Base-by-base conservation (phyloP, 2,113 vertebrate species). In the Fulmarus glacialis region DNA sequence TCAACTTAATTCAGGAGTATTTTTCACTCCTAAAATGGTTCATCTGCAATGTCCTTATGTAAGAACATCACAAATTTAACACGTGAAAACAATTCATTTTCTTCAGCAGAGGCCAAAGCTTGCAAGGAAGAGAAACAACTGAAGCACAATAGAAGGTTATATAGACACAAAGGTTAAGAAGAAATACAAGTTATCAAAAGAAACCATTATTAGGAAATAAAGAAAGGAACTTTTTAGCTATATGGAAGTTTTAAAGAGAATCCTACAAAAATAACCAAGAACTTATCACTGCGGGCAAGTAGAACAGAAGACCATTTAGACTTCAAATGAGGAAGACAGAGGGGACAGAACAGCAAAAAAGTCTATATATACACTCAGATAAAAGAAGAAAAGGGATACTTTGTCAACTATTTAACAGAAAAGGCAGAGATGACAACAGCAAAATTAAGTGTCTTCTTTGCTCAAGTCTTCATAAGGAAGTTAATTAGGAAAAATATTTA, bases 401-500 rank as follows among this genome's bases (percentile, higher is more conserved):
- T 90, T 47, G 32, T 19, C 32, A 78, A 30, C 30, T 60, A 38
- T 47, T 79, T 75, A 72, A 85, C 7, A 48, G 23, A 34, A 85
- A 89, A 75, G 40, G 8, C 36, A 84, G 9, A 59, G 30, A 68
- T 26, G 6, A 94, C 38, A 66, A 89, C 3, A 89, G 43, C 32
- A 93, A 63, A 91, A 64, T 36, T 40, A 82, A 55, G 36, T 7
- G 27, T n/a, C 24, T 4, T 66, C 62, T 89, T 55, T 63, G 34
- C 11, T 68, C 22, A 73, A 93, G 40, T 26, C 26, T 77, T 50
- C 23, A 38, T 29, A 22, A 90, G n/a, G 56, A 89, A 92, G 45
- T 45, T 79, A 67, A 68, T 85, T 60, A 79, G 26, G 19, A 80
- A 87, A 94, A 88, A 62, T 75, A 88, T 30, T 93, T 79, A 67